phyloP scores from a whole-genome alignment of 2,113 vertebrate species.

The western clawed frog (Xenopus tropicalis) region DNA sequence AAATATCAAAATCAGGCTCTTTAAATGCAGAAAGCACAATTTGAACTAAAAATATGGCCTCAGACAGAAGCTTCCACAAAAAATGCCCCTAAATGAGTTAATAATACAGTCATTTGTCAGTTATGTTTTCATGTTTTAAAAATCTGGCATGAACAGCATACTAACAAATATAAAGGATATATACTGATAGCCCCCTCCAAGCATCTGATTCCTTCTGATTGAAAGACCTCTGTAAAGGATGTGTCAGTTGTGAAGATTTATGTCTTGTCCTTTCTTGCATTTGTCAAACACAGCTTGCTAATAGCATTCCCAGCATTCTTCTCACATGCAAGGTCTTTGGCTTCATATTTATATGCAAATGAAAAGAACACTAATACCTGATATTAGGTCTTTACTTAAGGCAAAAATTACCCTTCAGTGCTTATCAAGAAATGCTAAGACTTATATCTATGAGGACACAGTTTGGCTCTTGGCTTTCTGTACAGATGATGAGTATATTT shows the following conservation, averaged over 20 bases:
- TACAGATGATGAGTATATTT: too few relatives aligned
- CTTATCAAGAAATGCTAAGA: background rate
- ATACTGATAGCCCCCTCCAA: background rate
- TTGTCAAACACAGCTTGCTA: conserved; percentile 3
- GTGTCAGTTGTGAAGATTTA: background rate
- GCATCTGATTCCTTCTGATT: background rate
- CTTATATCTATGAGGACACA: background rate
- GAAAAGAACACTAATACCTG: background rate
- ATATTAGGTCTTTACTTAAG: background rate
- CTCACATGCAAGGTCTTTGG: background rate
- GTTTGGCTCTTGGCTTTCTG: background rate
- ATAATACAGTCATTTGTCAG: too few relatives aligned
- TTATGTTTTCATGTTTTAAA: too few relatives aligned
- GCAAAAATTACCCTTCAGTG: background rate
- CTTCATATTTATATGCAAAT: background rate
- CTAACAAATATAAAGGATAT: too few relatives aligned
- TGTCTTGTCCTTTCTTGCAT: conserved; percentile 1
- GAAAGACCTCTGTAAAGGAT: background rate
- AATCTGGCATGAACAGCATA: too few relatives aligned
- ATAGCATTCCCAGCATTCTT: background rate
- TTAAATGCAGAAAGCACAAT: too few relatives aligned
- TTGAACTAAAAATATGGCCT: too few relatives aligned
- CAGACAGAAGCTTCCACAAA: too few relatives aligned
- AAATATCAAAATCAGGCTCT: too few relatives aligned
- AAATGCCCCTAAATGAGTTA: too few relatives aligned